These are phyloP conservation scores for Lytechinus pictus DNA, from an alignment of 35 echinoderm and acorn worm species.

Conservation along the genomic window DNA sequence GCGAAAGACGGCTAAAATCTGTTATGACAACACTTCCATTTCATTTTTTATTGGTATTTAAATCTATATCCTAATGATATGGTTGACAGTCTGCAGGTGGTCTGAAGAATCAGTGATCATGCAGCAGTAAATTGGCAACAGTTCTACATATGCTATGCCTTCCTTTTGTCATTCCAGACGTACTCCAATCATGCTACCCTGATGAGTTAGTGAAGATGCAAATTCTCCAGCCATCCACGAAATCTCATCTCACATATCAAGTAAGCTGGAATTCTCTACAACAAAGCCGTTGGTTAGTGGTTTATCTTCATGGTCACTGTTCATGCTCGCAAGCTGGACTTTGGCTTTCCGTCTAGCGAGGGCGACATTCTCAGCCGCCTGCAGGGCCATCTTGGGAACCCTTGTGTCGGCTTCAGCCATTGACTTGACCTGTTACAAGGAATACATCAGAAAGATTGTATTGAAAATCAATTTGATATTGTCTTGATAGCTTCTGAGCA, in stretches of 20 bases:
- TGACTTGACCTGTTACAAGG: background rate
- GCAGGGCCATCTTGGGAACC: background rate
- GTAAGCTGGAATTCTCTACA: background rate
- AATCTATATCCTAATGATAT: background rate
- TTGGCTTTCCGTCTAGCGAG: constrained; percentile 7
- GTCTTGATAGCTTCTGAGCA: no score
- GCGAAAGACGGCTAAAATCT: no score
- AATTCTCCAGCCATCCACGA: background rate
- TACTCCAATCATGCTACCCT: background rate
- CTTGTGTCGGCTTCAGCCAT: constrained; percentile 21
- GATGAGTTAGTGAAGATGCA: background rate
- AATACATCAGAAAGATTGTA: background rate
- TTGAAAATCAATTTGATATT: background rate
- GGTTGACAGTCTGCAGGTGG: background rate
- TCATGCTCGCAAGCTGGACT: background rate
- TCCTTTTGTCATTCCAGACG: background rate
- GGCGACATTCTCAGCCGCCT: constrained; percentile 6
- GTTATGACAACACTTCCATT: no score
- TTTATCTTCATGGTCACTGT: background rate
- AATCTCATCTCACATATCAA: background rate
- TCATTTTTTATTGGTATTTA: no score
- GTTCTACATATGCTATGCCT: background rate
- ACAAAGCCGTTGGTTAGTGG: background rate
- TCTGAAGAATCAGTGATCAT: background rate
- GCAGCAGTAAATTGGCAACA: background rate